Conservation (phyloP, 2,797 vertebrate genomes). For the Masticophis lateralis region DNA sequence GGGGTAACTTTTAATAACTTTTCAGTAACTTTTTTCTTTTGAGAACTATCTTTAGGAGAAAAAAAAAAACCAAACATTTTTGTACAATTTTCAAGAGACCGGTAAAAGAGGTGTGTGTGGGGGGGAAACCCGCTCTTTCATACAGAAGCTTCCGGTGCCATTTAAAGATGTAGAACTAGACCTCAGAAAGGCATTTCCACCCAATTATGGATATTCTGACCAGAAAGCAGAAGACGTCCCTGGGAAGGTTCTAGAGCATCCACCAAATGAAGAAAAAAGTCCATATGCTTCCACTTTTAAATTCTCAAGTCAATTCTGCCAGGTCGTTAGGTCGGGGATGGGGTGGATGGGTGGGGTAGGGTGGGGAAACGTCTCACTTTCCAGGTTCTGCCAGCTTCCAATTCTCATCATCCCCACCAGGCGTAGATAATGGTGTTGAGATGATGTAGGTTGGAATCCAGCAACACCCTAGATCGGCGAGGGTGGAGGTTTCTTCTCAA, state of each 20-base stretch:
- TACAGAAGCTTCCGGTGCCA: neutral
- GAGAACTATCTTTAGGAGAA: neutral
- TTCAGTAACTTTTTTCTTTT: neutral
- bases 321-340: neutral
- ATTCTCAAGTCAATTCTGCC: neutral
- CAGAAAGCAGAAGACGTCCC: neutral
- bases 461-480: neutral
- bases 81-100: neutral
- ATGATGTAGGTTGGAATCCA: neutral
- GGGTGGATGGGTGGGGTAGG: no score
- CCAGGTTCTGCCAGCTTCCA: neutral
- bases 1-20: no score
- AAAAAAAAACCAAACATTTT: neutral
- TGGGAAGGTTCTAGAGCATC: neutral
- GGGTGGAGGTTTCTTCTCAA: neutral
- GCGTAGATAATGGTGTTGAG: neutral
- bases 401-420: neutral
- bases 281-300: no score
- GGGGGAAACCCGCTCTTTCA: neutral
- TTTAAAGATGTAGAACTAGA: neutral
- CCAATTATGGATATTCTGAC: neutral
- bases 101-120: neutral
- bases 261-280: neutral
- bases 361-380: neutral
- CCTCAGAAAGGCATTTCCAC: neutral